Percentiles rank a stretch among this genome's conserved stretches.
Evolutionary conservation across 2,113 vertebrate genomes (phyloP).

Genomic region (Thryonomys swinderianus): DNA sequence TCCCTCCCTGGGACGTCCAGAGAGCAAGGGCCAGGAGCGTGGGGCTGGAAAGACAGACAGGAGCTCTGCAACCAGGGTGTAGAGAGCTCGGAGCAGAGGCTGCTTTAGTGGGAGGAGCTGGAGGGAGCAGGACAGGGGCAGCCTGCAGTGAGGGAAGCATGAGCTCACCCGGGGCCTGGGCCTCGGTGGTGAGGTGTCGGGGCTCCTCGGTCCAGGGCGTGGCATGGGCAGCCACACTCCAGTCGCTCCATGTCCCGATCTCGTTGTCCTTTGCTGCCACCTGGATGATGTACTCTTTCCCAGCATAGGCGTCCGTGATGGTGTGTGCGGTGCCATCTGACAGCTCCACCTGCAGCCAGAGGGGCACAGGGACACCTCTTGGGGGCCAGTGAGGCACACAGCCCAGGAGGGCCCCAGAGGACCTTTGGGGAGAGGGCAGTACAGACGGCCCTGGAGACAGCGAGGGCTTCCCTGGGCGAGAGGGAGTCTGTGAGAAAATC

Average conservation of each 20-base stretch:
- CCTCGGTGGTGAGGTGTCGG: constrained; percentile 91
- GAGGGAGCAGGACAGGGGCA: neutral
- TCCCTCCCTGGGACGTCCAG: neutral
- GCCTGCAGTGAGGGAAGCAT: too few species aligned
- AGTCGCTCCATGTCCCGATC: constrained; percentile 98
- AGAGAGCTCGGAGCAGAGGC: neutral
- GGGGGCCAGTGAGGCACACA: neutral
- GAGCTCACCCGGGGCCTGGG: constrained; percentile 81
- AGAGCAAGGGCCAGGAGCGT: neutral
- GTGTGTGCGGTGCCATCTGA: constrained; percentile 95
- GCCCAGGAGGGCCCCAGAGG: neutral
- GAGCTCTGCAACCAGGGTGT: too few species aligned
- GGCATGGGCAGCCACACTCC: constrained; percentile 96
- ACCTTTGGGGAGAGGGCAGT: neutral
- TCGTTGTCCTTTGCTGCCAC: constrained; percentile 98
- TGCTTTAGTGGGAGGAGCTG: neutral
- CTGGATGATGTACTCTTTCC: constrained; percentile 99
- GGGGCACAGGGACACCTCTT: neutral
- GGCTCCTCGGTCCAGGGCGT: constrained; percentile 97
- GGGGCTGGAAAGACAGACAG: neutral
- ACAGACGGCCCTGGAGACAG: neutral
- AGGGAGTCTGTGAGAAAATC: neutral
- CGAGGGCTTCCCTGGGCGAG: neutral
- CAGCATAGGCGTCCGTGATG: constrained; percentile 95
- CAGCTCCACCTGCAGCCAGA: constrained; percentile 92